Evolutionary conservation across 92 coral and sea anemone genomes (phyloP).

Genomic region (Porites lobata): DNA sequence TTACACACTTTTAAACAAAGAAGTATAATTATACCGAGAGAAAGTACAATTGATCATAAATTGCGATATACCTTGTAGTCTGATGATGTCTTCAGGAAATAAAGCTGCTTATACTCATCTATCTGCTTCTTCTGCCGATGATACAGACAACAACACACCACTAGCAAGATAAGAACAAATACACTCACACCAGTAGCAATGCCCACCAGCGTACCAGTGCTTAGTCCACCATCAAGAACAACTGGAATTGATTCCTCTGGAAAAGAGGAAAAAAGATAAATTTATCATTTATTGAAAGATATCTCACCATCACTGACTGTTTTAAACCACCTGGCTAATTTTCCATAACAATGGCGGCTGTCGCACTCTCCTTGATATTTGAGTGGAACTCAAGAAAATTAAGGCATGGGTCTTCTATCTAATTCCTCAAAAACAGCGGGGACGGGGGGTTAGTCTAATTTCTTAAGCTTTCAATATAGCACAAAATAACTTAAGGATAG

Average conservation of each 20-base stretch:
- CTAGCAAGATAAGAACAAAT: conserved; percentile 57
- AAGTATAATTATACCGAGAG: background rate
- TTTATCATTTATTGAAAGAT: too few species aligned
- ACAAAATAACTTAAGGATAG: too few species aligned
- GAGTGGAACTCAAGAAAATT: too few species aligned
- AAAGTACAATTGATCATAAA: too few species aligned
- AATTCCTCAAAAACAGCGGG: too few species aligned
- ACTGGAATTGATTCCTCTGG: background rate
- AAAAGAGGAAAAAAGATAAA: background rate
- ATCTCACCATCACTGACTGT: background rate
- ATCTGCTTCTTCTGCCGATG: conserved; percentile 85
- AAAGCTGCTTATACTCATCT: conserved; percentile 76
- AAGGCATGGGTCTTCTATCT: too few species aligned
- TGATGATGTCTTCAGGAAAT: conserved; percentile 74
- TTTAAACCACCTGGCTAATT: too few species aligned
- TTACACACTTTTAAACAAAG: background rate
- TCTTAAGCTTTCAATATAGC: too few species aligned
- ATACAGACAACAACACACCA: conserved; percentile 57
- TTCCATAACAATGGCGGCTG: too few species aligned
- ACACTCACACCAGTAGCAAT: conserved; percentile 62
- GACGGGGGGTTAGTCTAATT: too few species aligned
- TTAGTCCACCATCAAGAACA: background rate
- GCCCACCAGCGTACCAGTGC: conserved; percentile 62
- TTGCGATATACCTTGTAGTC: conserved; percentile 74
- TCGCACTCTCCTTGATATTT: too few species aligned